Base-by-base conservation (phyloP, 2,888 invertebrate species). In the Hydraecia micacea region DNA sequence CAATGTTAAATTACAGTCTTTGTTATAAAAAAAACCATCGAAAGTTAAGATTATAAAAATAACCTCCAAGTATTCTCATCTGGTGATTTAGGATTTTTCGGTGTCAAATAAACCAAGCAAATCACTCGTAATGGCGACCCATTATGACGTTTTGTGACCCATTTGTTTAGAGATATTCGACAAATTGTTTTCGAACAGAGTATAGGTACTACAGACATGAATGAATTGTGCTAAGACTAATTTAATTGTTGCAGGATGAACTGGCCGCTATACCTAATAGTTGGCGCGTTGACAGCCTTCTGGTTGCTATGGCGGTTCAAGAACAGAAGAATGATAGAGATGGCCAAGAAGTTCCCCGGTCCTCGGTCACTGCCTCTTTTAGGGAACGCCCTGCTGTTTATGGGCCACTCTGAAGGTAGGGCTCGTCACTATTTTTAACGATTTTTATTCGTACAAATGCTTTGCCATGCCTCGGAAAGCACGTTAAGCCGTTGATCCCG, bases 261-360 rank as follows among this genome's bases (percentile, higher is more conserved):
- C 68, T 93, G 92, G 93, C 77, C 63, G 6, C 60, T 93, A 0
- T 80, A 90, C 13, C 46, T 90, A 5, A 52, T 87, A 25, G 52
- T 90, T 1, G 85, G 86, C 8, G 75, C 88, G 6, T 46, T 92
- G 36, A 63, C 84, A 0, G 77, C 83, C 2, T 49, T 89, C 52
- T 95, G 95, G 96, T 75, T 94, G 46, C 79, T 86, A 52, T 96
- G 96, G 96, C 86, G 94, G 36, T 87, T 86, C 83, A 92, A 89
- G 77, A 91, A 95, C 86, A 87, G 90, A 11, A 86, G 91, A 13
- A 87, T 95, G 60, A 82, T 95, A 32, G 77, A 87, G 21, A 91
- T 95, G 89, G 93, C 94, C 0, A 76, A 81, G 36, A 80, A 87
- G 67, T 81, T 96, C 25, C 94, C 95, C 0, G 96, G 96, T 0